Base-by-base conservation (phyloP, 1,140 invertebrate genomes). In the Lanistes nyassanus region DNA sequence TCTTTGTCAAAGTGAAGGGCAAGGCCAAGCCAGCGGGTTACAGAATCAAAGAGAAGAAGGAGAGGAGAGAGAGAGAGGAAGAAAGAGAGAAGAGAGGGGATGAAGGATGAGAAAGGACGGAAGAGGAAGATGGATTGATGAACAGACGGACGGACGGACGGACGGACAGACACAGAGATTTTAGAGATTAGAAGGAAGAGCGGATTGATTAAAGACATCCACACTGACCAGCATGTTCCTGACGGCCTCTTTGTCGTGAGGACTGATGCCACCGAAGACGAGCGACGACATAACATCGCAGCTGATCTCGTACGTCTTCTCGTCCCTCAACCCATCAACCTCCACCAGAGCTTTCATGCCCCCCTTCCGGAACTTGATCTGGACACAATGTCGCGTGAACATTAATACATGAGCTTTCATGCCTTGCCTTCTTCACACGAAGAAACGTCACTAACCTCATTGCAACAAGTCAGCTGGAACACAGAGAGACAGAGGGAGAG, bases 191-290 rank as follows among this genome's bases (percentile, higher is more conserved):
- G n/a, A 66, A 0, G 34, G 6, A 66, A 21, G n/a, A 6, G 26
- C 37, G 0, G 37, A 4, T n/a, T 0, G 23, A 23, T 11, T 23
- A 34, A 16, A 39, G 39, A 19, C 37, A 29, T 21, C 21, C 39
- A 47, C 26, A 37, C 75, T 76, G 19, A 76, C 75, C 75, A 71
- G 29, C 26, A 51, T 29, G 4, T 26, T 23, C 9, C 37, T 36
- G 55, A 76, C 29, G 34, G 37, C 42, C 29, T 51, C 26, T 2
- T 29, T 34, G 62, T 78, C 73, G 31, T 75, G 58, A 5, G 74
- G 68, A 67, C 68, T 72, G 39, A 74, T 36, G 4, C 78, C 78
- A 19, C 78, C 78, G 37, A 79, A 75, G n/a, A 79, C 55, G 23
- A 79, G 68, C 42, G 74, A 76, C 21, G 60, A 69, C 69, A 79